phyloP scores from a whole-genome alignment of 2,113 vertebrate genomes.

The Microtus oregoni region DNA sequence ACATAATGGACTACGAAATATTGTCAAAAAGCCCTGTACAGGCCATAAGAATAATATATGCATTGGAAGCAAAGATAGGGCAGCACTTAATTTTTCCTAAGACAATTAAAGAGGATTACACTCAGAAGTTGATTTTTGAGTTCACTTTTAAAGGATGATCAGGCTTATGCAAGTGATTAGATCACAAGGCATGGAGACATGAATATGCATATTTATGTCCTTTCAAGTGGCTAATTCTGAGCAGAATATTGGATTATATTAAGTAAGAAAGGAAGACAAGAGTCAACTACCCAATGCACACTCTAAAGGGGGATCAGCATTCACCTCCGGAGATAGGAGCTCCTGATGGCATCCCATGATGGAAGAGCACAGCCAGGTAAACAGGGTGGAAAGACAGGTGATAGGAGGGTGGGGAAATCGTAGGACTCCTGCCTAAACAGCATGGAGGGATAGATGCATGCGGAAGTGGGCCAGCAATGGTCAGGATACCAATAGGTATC shows the following conservation, averaged over 20 bases:
- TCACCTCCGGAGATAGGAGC: neutral
- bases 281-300: neutral
- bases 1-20: neutral
- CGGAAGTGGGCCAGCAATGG: neutral
- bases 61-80: neutral
- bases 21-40: neutral
- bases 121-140: constrained; percentile 2
- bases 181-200: neutral
- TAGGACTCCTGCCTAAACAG: neutral
- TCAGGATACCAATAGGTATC: neutral
- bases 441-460: neutral
- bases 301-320: constrained; percentile 1
- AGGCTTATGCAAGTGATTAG: constrained; percentile 47
- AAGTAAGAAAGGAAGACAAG: constrained; percentile 5
- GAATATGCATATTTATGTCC: neutral
- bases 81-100: constrained; percentile 36
- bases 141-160: constrained; percentile 33
- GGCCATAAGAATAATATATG: neutral
- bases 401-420: neutral
- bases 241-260: neutral
- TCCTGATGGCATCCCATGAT: neutral
- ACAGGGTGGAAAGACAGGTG: neutral
- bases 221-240: neutral
- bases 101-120: neutral
- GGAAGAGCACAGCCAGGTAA: neutral